Base-by-base conservation (phyloP, 2,888 invertebrate genomes). In the Eristalis pertinax region DNA sequence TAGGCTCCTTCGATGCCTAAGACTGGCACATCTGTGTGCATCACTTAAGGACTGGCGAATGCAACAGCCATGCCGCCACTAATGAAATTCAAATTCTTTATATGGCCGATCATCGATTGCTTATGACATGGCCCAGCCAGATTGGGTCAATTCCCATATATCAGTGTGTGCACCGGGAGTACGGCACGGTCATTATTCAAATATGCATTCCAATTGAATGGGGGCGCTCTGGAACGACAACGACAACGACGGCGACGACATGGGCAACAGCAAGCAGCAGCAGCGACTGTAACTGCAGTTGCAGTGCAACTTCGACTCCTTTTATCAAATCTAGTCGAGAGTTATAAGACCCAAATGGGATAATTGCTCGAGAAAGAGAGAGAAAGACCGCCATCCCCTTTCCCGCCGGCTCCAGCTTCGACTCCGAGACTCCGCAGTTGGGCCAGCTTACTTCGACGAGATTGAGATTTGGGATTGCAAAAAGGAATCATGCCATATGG, bases 81-180 rank as follows among this genome's bases (percentile, higher is more conserved):
- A 87, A 87, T 87, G 79, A 75, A 87, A 87, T 87, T 84, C 87
- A 84, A 80, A 84, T 83, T 79, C 87, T 87, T 72, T 87, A 84
- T 87, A 87, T 87, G 87, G 87, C 50, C 80, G 87, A 87, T 87
- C 87, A 87, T 87, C 87, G 87, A 87, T 84, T 87, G 87, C 87
- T 87, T 87, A 87, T 87, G 87, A 87, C 87, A 87, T 80, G 87
- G 80, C 76, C 84, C 87, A 72, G 60, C 87, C 79, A 84, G 87
- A 87, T 87, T 87, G 87, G 87, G 87, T 87, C 87, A 87, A 79
- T 87, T 87, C 87, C 87, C 87, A 87, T 87, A 84, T 84, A 87
- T 84, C 84, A 85, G 69, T 76, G 63, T 76, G 63, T 19, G 70
- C 68, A 60, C 26, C 43, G 56, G 50, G 50, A 77, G 38, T 19